Conservation (phyloP, 2,888 invertebrate species). For the Phania funesta region DNA sequence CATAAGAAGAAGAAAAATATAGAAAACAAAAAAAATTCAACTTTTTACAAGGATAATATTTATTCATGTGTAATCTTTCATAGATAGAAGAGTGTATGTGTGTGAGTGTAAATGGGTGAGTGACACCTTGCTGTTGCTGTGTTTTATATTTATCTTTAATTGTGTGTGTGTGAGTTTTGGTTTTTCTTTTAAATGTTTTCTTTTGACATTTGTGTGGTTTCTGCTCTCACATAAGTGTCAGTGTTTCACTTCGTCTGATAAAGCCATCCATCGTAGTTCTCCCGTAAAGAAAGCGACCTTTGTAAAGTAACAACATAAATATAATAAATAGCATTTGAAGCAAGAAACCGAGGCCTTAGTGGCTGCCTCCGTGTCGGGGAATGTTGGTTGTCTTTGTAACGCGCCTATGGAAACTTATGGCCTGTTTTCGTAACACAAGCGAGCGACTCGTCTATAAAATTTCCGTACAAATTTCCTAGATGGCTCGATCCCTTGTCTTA, state of each 20-base stretch:
- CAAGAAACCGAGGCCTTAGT: too few species aligned
- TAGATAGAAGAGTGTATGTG: neutral
- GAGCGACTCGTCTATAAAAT: too few species aligned
- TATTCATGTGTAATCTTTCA: conserved; percentile 47
- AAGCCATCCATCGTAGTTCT: conserved; percentile 6
- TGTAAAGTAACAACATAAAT: neutral
- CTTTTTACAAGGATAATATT: conserved; percentile 51
- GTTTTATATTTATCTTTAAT: conserved; percentile 2
- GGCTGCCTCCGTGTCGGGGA: too few species aligned
- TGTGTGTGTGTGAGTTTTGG: neutral
- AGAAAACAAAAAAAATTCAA: neutral
- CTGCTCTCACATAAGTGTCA: conserved; percentile 25
- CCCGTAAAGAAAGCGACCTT: neutral
- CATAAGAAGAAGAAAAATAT: neutral
- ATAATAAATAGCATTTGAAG: too few species aligned
- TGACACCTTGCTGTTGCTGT: neutral
- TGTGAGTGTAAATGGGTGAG: neutral
- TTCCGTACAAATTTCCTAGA: too few species aligned
- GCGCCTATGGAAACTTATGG: too few species aligned
- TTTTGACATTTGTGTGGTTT: conserved; percentile 40
- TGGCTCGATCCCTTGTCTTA: too few species aligned
- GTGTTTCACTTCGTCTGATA: conserved; percentile 4
- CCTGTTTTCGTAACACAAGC: too few species aligned
- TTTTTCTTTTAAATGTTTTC: neutral
- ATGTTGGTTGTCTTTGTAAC: too few species aligned